Evolutionary conservation across 2,888 invertebrate genomes (phyloP).

Genomic region (Anticlea derivata): DNA sequence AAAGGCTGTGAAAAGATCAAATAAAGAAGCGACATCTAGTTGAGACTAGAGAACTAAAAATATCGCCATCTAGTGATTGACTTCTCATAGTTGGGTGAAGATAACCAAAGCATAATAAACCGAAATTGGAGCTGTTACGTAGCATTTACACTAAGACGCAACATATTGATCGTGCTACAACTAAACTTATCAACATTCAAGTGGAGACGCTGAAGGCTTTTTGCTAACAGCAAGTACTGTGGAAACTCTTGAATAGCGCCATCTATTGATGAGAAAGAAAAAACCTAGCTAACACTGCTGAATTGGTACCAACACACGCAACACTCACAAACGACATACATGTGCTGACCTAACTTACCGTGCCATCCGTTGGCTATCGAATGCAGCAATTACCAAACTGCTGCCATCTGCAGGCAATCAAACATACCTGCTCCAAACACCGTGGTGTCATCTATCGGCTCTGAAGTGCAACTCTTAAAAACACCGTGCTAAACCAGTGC

Average conservation of each 20-base stretch:
- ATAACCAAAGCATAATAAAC: slow-evolving; percentile 11
- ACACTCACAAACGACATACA: too few species aligned
- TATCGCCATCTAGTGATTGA: slow-evolving; percentile 12
- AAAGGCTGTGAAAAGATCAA: slow-evolving; percentile 6
- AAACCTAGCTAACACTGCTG: too few species aligned
- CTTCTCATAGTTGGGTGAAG: neutral
- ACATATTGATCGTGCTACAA: too few species aligned
- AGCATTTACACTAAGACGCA: neutral
- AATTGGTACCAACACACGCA: too few species aligned
- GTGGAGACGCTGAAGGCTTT: too few species aligned
- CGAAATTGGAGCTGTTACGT: slow-evolving; percentile 10
- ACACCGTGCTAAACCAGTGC: slow-evolving; percentile 19
- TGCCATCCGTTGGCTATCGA: neutral
- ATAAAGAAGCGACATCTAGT: slow-evolving; percentile 3
- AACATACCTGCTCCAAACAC: neutral
- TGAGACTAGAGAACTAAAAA: slow-evolving; percentile 1
- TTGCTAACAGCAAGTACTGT: too few species aligned
- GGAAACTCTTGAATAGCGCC: too few species aligned
- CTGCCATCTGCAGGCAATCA: neutral
- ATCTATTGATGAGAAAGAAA: too few species aligned
- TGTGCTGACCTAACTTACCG: too few species aligned
- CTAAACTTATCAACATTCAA: too few species aligned
- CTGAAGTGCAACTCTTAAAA: neutral
- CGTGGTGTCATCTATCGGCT: neutral
- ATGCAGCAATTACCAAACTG: neutral